phyloP scores from a whole-genome alignment of 2,888 invertebrate species.

The Leucozona laternaria region DNA sequence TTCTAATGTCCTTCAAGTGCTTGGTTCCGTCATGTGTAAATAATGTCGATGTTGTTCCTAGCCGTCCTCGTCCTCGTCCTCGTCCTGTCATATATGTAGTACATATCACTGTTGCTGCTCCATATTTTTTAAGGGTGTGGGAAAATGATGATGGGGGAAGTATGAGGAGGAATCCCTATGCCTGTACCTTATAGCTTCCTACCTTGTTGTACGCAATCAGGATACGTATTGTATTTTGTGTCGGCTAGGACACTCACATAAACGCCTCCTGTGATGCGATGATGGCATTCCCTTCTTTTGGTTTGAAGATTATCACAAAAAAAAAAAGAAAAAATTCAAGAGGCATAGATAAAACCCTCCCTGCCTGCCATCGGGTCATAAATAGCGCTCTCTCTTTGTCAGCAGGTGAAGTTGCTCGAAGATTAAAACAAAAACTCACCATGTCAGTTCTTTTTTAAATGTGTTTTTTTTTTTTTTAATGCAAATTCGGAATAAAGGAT shows the following conservation, averaged over 20 bases:
- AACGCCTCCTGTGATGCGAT: slow-evolving; percentile 56
- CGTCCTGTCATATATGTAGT: background rate
- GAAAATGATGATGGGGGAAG: background rate
- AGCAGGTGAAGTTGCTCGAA: slow-evolving; percentile 15
- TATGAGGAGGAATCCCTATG: background rate
- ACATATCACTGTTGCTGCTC: slow-evolving; percentile 54
- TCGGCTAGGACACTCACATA: slow-evolving; percentile 59
- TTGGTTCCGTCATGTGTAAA: slow-evolving; percentile 77
- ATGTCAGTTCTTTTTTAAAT: slow-evolving; percentile 41
- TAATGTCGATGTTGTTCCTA: slow-evolving; percentile 76
- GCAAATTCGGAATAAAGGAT: slow-evolving; percentile 55
- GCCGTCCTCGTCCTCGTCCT: background rate
- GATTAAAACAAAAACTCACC: slow-evolving; percentile 40
- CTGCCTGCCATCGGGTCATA: slow-evolving; percentile 62
- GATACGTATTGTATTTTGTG: slow-evolving; percentile 64
- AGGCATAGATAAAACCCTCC: slow-evolving; percentile 65
- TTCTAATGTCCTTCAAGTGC: slow-evolving; percentile 77
- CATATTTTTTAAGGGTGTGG: slow-evolving; percentile 19
- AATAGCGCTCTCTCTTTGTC: slow-evolving; percentile 18
- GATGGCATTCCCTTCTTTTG: slow-evolving; percentile 38
- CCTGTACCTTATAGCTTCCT: background rate
- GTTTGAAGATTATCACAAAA: slow-evolving; percentile 43
- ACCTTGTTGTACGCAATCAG: slow-evolving; percentile 54
- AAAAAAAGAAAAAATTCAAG: slow-evolving; percentile 31
- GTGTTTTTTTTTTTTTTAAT: slow-evolving; percentile 36